phyloP scores from a whole-genome alignment of 2,888 invertebrate genomes.

The Clepsis dumicolana region DNA sequence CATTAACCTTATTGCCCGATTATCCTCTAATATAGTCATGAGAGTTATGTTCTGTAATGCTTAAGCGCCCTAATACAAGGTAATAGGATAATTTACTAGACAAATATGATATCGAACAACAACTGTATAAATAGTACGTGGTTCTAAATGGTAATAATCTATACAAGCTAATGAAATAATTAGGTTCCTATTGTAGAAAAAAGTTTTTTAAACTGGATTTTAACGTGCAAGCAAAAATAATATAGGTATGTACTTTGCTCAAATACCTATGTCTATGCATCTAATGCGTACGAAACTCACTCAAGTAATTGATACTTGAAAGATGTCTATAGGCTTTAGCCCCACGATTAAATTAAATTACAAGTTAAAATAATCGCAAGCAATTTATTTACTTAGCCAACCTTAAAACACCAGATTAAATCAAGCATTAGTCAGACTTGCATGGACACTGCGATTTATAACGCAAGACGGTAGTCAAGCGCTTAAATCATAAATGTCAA shows the following conservation, averaged over 20 bases:
- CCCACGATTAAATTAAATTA: slow-evolving; percentile 14
- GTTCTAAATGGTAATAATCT: background rate
- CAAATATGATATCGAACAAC: background rate
- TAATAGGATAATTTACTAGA: background rate
- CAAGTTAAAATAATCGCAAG: slow-evolving; percentile 36
- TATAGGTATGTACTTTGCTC: no score
- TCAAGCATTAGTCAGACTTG: slow-evolving; percentile 38
- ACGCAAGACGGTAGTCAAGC: slow-evolving; percentile 36
- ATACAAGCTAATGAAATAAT: no score
- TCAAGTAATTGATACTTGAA: no score
- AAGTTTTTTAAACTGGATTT: no score
- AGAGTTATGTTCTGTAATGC: background rate
- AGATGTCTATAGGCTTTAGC: no score
- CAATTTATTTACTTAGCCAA: slow-evolving; percentile 40
- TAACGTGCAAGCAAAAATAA: no score
- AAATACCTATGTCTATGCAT: no score
- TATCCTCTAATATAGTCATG: background rate
- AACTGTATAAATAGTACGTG: background rate
- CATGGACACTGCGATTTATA: slow-evolving; percentile 36
- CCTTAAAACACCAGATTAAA: slow-evolving; percentile 38
- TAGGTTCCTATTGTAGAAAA: no score
- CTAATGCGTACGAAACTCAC: no score
- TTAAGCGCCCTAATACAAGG: slow-evolving; percentile 4
- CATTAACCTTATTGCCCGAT: no score
- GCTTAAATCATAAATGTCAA: slow-evolving; percentile 40